Percentiles rank a stretch among this genome's conserved stretches.
Evolutionary conservation across 2,113 vertebrate genomes (phyloP).

Genomic region (Agapornis roseicollis): DNA sequence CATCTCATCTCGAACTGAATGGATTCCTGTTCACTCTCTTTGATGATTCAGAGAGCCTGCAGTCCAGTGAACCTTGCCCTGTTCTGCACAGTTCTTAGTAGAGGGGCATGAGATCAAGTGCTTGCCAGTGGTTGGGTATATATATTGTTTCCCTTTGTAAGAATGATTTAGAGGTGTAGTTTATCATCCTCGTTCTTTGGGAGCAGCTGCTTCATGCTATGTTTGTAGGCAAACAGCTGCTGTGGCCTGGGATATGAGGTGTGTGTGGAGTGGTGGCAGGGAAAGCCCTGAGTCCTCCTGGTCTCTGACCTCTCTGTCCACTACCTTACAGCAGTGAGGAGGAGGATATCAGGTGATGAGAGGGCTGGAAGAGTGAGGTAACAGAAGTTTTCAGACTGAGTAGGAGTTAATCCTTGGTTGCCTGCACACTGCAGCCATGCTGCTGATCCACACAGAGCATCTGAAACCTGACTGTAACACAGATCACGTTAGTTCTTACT

Average conservation of each 20-base stretch:
- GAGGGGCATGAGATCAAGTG: neutral
- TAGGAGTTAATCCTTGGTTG: neutral
- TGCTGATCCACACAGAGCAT: neutral
- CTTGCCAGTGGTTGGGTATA: fast-evolving
- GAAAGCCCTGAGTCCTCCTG: fast-evolving
- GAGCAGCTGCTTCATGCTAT: neutral
- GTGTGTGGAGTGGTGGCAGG: neutral
- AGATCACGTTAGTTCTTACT: fast-evolving
- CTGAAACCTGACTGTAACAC: neutral
- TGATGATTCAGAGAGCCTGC: neutral
- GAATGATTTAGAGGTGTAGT: neutral
- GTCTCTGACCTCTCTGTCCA: neutral
- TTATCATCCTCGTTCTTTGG: neutral
- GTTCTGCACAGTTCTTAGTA: neutral
- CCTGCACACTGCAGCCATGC: fast-evolving
- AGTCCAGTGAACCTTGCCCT: neutral
- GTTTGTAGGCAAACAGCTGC: neutral
- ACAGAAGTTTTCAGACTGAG: neutral
- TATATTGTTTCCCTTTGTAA: neutral
- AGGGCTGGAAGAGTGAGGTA: neutral
- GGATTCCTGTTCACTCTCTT: neutral
- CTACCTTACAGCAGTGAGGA: neutral
- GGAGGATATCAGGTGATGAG: neutral
- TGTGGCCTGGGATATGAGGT: neutral
- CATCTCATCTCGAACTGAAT: neutral